Base-by-base conservation (phyloP, 2,113 vertebrate species). In the Collichthys lucidus region DNA sequence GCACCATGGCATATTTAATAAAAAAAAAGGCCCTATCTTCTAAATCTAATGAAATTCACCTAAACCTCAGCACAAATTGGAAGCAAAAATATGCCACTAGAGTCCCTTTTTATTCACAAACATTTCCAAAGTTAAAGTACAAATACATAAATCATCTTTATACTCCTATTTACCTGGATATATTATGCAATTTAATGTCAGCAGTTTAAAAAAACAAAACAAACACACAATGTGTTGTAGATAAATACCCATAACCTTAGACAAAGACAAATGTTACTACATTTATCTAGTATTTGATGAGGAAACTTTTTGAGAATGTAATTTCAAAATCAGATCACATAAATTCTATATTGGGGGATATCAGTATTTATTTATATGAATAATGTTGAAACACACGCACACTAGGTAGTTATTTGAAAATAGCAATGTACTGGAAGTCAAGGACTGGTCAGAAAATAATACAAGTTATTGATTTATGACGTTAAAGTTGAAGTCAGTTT, bases 281-380 rank as follows among this genome's bases (percentile, higher is more conserved):
- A 49, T 24, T 66, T 26, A 35, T 31, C 31, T 14, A 63, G 46
- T 63, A 69, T 75, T 77, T 73, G 24, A 26, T 64, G 16, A 9
- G 4, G 14, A 55, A 68, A 80, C 35, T 5, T 70, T 80, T 73
- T 47, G 19, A 24, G 15, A 50, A 60, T 74, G 50, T 49, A 70
- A 62, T 81, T 72, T 73, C 7, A 77, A 77, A 49, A 29, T 66
- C 72, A 78, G 65, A 67, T 78, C 44, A 53, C n/a, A 68, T 24
- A 20, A 42, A 66, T 77, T 70, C 14, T 62, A 49, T 19, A 46
- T 19, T 35, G 53, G n/a, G 67, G 55, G 72, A 44, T 74, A 62
- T 74, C 61, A 50, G 5, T 76, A 76, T 84, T 44, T 74, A 12
- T 83, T 74, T 81, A 56, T 63, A 22, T 77, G 59, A 80, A 64